These are phyloP conservation scores for Murina feae DNA, from an alignment of 2,113 vertebrate genomes.

Conservation along the genomic window DNA sequence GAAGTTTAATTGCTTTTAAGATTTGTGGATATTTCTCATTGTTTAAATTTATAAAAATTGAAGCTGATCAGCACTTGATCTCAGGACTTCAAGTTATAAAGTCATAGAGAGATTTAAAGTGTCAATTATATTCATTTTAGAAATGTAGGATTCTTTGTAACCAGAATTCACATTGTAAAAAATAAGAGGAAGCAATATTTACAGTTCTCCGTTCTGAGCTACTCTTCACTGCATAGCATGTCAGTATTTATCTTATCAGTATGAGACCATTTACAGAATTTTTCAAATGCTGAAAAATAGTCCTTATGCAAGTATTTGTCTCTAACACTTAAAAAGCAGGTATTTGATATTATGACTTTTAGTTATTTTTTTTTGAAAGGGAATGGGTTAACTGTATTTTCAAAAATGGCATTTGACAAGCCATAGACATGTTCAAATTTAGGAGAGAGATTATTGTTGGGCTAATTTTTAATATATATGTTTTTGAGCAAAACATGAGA, in stretches of 20 bases:
- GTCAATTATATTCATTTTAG: slow-evolving; percentile 29
- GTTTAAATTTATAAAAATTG: slow-evolving; percentile 32
- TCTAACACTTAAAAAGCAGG: slow-evolving; percentile 24
- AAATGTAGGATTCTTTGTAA: slow-evolving; percentile 43
- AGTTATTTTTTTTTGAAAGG: neutral
- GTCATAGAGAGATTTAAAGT: neutral
- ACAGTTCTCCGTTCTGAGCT: slow-evolving; percentile 3
- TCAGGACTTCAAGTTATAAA: slow-evolving; percentile 28
- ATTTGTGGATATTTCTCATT: slow-evolving; percentile 21
- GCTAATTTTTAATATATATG: slow-evolving; percentile 27
- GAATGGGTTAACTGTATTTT: neutral
- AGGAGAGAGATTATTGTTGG: neutral
- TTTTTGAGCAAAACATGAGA: slow-evolving; percentile 32
- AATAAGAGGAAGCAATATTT: slow-evolving; percentile 30
- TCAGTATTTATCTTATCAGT: slow-evolving; percentile 37
- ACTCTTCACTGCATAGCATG: neutral
- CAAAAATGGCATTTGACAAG: neutral
- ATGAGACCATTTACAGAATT: slow-evolving; percentile 46
- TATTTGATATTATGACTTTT: slow-evolving; percentile 21
- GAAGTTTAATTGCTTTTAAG: slow-evolving; percentile 10
- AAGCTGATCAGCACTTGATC: slow-evolving; percentile 16
- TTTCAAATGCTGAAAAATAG: slow-evolving; percentile 46
- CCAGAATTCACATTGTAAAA: slow-evolving; percentile 8
- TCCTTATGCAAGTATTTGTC: slow-evolving; percentile 32
- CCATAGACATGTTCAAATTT: slow-evolving; percentile 1